Base-by-base conservation (phyloP, 2,113 vertebrate species). In the Cairina moschata region DNA sequence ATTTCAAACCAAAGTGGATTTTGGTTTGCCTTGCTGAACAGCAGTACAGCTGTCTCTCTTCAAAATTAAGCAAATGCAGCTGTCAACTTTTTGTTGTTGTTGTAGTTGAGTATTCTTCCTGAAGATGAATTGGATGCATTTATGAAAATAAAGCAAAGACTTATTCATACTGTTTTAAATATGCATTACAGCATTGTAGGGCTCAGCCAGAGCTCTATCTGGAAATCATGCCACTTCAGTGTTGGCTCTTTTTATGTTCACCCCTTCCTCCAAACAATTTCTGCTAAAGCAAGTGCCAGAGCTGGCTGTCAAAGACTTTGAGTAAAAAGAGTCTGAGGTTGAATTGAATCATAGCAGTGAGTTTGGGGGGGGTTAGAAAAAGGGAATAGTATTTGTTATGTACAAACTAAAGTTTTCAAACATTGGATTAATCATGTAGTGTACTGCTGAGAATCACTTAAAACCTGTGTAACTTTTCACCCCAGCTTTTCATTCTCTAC, bases 21-120 rank as follows among this genome's bases (percentile, higher is more conserved):
- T 85, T 62, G 74, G 9, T 17, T 73, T 76, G 31, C 38, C 88
- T 93, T 10, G 82, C 66, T 72, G 44, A 92, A 38, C 32, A 88
- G 82, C 69, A 79, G 38, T 79, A 63, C 58, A 90, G 55, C 59
- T 83, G 17, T 58, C 73, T 92, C 59, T 87, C 42, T 69, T 88
- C 73, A 81, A 79, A 96, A 87, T 68, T 28, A 89, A 94, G n/a
- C 77, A 79, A 66, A 90, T 62, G 74, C 50, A 96, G 59, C 32
- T 75, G 83, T 72, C 48, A 31, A 3, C 7, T 46, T 56, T 67
- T 46, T 46, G 44, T 71, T 11, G 84, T 87, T 31, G 48, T 36
- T 73, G 66, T 26, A 54, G 16, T 63, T 78, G 10, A 55, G 44
- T 81, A 58, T 72, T 95, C 93, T 84, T 56, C 66, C 59, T 89